Evolutionary conservation across 2,113 vertebrate genomes (phyloP).

Genomic region (Vulpes vulpes): DNA sequence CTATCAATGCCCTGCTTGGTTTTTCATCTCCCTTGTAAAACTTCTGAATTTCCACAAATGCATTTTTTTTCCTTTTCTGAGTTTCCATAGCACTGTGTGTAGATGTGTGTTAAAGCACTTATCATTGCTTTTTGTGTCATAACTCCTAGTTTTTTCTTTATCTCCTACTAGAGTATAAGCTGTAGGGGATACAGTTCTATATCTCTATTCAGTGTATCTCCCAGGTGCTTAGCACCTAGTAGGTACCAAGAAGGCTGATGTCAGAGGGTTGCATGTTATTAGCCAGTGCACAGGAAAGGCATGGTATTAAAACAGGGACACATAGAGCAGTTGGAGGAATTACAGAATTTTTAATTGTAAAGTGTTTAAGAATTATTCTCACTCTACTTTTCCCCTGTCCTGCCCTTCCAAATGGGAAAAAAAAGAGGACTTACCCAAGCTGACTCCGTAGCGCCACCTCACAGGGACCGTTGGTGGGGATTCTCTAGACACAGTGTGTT

Average conservation of each 20-base stretch:
- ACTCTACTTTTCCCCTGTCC: background rate
- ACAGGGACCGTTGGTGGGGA: background rate
- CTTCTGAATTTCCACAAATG: background rate
- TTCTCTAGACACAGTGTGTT: background rate
- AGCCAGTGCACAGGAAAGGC: background rate
- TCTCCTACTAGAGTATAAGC: background rate
- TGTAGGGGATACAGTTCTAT: background rate
- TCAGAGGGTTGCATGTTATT: background rate
- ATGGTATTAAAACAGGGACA: background rate
- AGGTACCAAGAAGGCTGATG: background rate
- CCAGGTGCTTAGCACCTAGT: background rate
- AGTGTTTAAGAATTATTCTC: background rate
- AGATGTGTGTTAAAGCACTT: background rate
- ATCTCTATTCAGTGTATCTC: background rate
- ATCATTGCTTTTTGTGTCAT: background rate
- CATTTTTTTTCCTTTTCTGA: background rate
- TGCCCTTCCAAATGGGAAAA: background rate
- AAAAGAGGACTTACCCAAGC: background rate
- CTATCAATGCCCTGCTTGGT: background rate
- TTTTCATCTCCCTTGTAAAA: conserved; percentile 37
- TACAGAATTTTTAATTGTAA: background rate
- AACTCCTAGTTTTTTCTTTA: background rate
- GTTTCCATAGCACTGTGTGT: background rate
- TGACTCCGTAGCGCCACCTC: background rate
- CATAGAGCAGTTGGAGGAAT: background rate